phyloP scores from a whole-genome alignment of 2,113 vertebrate species.

The Nansenia antarctica region DNA sequence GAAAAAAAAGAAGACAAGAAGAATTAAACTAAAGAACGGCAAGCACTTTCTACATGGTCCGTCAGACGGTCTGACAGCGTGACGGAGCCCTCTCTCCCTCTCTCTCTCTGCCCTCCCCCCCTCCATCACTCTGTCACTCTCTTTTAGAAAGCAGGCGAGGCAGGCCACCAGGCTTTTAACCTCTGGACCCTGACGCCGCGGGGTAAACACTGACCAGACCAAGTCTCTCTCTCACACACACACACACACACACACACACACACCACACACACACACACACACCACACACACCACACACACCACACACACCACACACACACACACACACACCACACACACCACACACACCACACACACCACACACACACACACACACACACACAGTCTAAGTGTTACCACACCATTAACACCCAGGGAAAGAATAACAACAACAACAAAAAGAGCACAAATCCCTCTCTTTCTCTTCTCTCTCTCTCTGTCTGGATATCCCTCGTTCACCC shows the following conservation, averaged over 20 bases:
- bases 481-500: conserved; percentile 9
- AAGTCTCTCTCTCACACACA: too few species aligned
- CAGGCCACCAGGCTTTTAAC: conserved; percentile 26
- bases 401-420: conserved; percentile 12
- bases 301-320: too few species aligned
- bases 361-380: too few species aligned
- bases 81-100: conserved; percentile 3
- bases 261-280: too few species aligned
- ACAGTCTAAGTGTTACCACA: conserved; percentile 1
- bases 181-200: conserved; percentile 8
- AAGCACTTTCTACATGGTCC: conserved; percentile 45
- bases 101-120: too few species aligned
- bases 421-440: conserved; percentile 17
- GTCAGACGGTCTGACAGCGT: conserved; percentile 27
- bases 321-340: too few species aligned
- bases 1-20: conserved; percentile 10
- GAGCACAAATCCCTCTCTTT: background rate
- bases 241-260: too few species aligned
- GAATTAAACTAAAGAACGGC: background rate
- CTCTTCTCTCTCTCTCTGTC: background rate
- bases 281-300: too few species aligned
- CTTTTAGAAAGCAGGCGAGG: background rate
- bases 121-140: background rate
- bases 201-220: conserved; percentile 19
- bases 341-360: too few species aligned